phyloP scores from a whole-genome alignment of 2,888 invertebrate genomes.

The Axea sp. region DNA sequence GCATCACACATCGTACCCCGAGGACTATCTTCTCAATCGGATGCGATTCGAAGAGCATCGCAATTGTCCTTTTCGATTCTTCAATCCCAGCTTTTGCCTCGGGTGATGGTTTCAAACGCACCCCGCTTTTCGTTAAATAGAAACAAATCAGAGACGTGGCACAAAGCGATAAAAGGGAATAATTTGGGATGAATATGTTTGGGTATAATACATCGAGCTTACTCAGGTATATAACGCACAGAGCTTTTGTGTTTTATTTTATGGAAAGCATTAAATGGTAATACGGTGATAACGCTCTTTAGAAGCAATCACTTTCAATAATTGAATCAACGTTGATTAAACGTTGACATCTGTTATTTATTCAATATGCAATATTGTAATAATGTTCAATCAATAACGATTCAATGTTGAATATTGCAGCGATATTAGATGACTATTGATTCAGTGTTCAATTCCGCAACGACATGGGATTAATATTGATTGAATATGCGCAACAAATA shows the following conservation, averaged over 20 bases:
- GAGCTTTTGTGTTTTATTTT: background rate
- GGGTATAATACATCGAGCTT: background rate
- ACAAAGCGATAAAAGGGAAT: conserved; percentile 16
- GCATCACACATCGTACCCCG: background rate
- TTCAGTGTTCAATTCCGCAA: no score
- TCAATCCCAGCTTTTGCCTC: conserved; percentile 23
- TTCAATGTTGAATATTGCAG: no score
- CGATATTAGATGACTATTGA: no score
- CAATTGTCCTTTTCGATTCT: conserved; percentile 28
- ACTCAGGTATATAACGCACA: background rate
- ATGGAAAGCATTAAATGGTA: background rate
- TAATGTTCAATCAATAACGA: no score
- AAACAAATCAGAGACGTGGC: conserved; percentile 14
- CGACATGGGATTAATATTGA: no score
- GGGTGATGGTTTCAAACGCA: conserved; percentile 20
- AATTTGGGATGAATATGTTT: conserved; percentile 3
- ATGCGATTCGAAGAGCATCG: conserved; percentile 7
- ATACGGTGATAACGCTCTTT: no score
- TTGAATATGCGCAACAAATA: no score
- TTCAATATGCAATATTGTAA: no score
- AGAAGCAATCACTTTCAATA: no score
- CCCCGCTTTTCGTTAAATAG: conserved; percentile 14
- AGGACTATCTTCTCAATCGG: conserved; percentile 4
- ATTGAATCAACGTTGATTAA: no score
- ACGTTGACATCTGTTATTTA: no score